phyloP scores from a whole-genome alignment of 2,113 vertebrate genomes.

The Cepphus grylle region DNA sequence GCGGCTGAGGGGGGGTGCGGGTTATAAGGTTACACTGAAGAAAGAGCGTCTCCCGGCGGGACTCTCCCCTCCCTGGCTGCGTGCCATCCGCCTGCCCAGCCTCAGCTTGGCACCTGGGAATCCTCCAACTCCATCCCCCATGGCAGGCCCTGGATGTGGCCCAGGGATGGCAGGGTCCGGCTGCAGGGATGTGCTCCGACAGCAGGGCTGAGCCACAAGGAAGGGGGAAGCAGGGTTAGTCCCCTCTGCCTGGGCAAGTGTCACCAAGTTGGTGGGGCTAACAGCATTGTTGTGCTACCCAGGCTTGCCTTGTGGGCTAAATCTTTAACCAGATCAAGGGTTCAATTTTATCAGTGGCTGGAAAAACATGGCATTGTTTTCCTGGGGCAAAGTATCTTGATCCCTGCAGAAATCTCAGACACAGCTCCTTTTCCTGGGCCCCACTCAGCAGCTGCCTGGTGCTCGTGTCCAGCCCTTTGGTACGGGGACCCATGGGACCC shows the following conservation, averaged over 20 bases:
- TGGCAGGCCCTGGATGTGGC: neutral
- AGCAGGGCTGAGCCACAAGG: neutral
- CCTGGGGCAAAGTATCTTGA: slow-evolving; percentile 43
- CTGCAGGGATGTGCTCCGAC: neutral
- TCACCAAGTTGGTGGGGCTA: neutral
- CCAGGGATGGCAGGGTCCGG: neutral
- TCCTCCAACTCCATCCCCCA: neutral
- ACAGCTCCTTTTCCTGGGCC: neutral
- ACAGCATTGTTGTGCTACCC: slow-evolving; percentile 14
- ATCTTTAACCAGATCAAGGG: slow-evolving; percentile 63
- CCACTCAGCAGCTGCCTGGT: neutral
- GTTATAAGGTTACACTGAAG: neutral
- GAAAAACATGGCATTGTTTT: slow-evolving; percentile 45
- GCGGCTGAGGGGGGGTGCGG: fast-evolving
- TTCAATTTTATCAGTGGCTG: slow-evolving; percentile 66
- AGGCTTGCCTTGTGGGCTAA: slow-evolving; percentile 22
- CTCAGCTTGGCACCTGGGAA: neutral
- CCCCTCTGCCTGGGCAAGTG: neutral
- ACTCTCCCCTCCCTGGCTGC: neutral
- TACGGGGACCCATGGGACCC: fast-evolving
- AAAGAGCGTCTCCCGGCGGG: neutral
- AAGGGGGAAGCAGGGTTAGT: neutral
- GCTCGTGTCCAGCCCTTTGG: fast-evolving
- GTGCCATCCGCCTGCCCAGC: neutral
- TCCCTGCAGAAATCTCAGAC: neutral